Percentiles rank a stretch among this genome's conserved stretches.
These are phyloP conservation scores for Sebastolobus alascanus DNA, from an alignment of 2,797 vertebrate genomes.

Conservation along the genomic window DNA sequence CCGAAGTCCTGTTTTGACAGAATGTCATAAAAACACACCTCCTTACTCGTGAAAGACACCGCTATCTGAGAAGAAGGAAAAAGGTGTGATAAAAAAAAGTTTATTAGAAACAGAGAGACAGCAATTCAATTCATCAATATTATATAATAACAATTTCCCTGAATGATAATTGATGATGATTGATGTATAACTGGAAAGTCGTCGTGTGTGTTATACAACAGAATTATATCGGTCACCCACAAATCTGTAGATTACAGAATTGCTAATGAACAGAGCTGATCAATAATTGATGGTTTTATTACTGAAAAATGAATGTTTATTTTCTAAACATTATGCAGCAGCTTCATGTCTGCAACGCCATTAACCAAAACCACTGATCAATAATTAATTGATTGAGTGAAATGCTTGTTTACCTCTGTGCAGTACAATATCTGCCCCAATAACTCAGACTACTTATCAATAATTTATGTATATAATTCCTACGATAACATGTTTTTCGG, in stretches of 20 bases:
- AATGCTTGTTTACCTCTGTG: conserved; percentile 46
- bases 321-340: conserved; percentile 45
- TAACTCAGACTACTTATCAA: conserved; percentile 32
- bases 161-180: not conserved
- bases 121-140: not conserved
- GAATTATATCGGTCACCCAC: conserved; percentile 10
- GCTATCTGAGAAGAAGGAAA: conserved; percentile 78
- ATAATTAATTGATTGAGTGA: conserved; percentile 54
- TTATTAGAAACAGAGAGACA: not conserved
- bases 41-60: conserved; percentile 88
- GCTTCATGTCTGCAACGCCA: conserved; percentile 35
- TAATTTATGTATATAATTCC: conserved; percentile 23
- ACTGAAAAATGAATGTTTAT: conserved; percentile 36
- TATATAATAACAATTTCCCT: not conserved
- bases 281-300: conserved; percentile 51
- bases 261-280: conserved; percentile 42
- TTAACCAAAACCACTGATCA: conserved; percentile 47
- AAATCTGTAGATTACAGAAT: conserved; percentile 36
- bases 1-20: conserved; percentile 83
- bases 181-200: not conserved
- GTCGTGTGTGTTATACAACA: conserved; percentile 13
- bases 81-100: not conserved
- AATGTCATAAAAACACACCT: conserved; percentile 90
- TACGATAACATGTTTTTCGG: not conserved
- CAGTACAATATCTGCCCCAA: conserved; percentile 34